A percentile compares a stretch with the other conserved stretches of the same genome.
Conservation (phyloP, 2,113 vertebrate species). For the Campylomormyrus numenius region DNA sequence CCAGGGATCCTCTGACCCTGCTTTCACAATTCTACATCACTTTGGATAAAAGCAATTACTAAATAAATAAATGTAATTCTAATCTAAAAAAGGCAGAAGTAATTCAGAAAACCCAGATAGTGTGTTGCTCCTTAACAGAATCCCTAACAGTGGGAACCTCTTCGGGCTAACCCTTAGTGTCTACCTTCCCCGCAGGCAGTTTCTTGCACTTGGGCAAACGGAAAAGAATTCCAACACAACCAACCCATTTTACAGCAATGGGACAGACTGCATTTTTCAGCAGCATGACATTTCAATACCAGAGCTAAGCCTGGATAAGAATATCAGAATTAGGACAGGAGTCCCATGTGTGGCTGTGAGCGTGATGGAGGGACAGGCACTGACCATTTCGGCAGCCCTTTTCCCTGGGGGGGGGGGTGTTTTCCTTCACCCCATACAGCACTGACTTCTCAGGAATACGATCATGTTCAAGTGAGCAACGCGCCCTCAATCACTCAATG, state of each 20-base stretch:
- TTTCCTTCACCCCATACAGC: constrained; percentile 51
- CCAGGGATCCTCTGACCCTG: background rate
- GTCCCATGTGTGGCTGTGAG: background rate
- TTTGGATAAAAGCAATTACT: background rate
- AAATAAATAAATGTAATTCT: background rate
- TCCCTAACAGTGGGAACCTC: constrained; percentile 28
- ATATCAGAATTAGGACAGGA: background rate
- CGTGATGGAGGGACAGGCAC: constrained; percentile 26
- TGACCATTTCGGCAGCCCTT: constrained; percentile 55
- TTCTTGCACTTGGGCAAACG: constrained; percentile 32
- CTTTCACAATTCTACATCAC: background rate
- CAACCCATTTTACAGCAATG: background rate
- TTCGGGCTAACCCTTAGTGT: background rate
- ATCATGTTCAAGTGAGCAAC: constrained; percentile 41
- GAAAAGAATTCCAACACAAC: background rate
- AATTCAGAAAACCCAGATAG: constrained; percentile 1
- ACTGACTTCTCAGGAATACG: constrained; percentile 22
- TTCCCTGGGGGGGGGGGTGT: constrained; percentile 46
- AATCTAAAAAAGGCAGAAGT: background rate
- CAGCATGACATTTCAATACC: background rate
- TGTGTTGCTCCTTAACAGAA: too few relatives aligned
- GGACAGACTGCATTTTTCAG: background rate
- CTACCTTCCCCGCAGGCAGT: constrained; percentile 9
- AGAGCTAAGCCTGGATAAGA: background rate
- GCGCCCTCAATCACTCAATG: constrained; percentile 44